Base-by-base conservation (phyloP, 2,113 vertebrate species). In the Oncorhynchus gorbuscha region DNA sequence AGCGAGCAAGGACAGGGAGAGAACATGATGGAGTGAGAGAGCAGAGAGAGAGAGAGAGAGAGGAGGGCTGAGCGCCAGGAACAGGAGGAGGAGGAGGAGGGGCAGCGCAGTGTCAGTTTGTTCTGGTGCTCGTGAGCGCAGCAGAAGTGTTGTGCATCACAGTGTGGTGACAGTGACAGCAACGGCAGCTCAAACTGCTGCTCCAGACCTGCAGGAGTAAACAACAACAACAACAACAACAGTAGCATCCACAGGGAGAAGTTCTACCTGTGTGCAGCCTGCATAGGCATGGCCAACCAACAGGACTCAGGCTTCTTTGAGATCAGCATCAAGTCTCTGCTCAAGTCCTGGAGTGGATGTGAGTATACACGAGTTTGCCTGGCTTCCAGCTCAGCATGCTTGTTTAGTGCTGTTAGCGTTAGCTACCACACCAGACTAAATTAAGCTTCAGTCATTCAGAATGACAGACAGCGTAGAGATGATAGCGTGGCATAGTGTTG, bases 231-330 rank as follows among this genome's bases (percentile, higher is more conserved):
- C 39, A 45, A 11, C 8, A 39, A 11, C 39, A 45, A 11, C 39
- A 11, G 39, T 45, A 11, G 39, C 9, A 45, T 11, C 9, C 83
- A 70, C 72, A 73, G 51, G 39, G 20, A 18, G 64, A 70, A 72
- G 76, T 59, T 22, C 59, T 30, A 51, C 61, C 39, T 45, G 18
- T 89, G 80, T 88, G 84, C 83, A 87, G 85, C 92, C 92, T 82
- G 93, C 92, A 11, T 45, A 93, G 93, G 90, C 95, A 98, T 98
- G 97, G 94, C 96, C 93, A 99, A 96, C 94, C 96, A 97, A 91
- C 97, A 99, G 91, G 97, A 98, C 92, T 98, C 97, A 13, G 97
- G 97, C 90, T 98, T 99, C 94, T 99, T 99, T 93, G 97, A 98
- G 93, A 99, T 97, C 95, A 98, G 97, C 94, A 98, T 99, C 94